These are phyloP conservation scores for Pristionchus japonicus DNA, from an alignment of 2,888 invertebrate genomes.

Conservation along the genomic window DNA sequence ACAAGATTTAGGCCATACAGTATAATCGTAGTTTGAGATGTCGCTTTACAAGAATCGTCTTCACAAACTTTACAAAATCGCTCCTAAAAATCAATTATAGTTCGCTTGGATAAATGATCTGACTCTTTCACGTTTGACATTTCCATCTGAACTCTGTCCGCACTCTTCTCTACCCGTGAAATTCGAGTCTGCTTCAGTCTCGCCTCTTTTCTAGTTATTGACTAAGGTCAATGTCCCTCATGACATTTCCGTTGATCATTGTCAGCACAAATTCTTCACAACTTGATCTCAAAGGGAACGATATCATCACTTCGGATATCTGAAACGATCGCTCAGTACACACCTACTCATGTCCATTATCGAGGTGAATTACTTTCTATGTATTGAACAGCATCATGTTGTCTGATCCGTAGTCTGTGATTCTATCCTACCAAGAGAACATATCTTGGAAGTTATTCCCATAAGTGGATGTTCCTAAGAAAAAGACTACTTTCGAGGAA, in stretches of 20 bases:
- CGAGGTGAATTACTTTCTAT: not conserved
- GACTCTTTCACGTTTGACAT: not conserved
- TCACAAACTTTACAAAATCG: too few relatives aligned
- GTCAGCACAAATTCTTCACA: not conserved
- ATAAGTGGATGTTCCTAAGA: too few relatives aligned
- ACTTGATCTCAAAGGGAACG: not conserved
- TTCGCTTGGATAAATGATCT: too few relatives aligned
- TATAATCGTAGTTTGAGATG: too few relatives aligned
- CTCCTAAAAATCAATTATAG: too few relatives aligned
- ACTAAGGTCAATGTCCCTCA: not conserved
- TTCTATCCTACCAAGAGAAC: not conserved
- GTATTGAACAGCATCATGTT: not conserved
- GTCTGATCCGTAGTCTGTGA: not conserved
- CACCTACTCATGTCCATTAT: not conserved
- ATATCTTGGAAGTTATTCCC: too few relatives aligned
- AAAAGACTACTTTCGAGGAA: not conserved
- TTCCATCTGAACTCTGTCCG: not conserved
- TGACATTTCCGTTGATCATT: too few relatives aligned
- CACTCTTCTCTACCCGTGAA: not conserved
- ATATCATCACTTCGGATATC: not conserved
- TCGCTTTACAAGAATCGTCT: too few relatives aligned
- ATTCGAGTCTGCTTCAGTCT: not conserved
- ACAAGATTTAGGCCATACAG: too few relatives aligned
- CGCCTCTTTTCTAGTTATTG: not conserved
- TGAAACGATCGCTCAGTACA: not conserved